Evolutionary conservation across 2,888 invertebrate genomes (phyloP), one percentile per base, ranked within the genome.

Genomic region (Tenthredo mesomela): DNA sequence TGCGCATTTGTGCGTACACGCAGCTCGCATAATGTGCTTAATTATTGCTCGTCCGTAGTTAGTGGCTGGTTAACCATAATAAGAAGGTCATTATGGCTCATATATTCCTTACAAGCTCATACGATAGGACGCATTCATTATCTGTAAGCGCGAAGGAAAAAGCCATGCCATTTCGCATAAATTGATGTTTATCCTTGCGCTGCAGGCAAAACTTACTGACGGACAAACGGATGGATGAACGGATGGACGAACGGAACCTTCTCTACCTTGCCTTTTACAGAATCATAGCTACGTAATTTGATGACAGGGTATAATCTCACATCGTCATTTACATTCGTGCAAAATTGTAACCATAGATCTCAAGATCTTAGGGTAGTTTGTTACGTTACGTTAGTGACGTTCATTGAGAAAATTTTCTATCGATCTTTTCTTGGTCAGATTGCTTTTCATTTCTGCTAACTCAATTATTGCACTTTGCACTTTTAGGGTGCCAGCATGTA

Each of bases 31-130:
- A 47, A 85, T 86, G 88, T 88, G 87, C 88, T 90, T 92, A 92
- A 92, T 92, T 92, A 92, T 93, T 92, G 89, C 90, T 88, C 89
- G 86, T 87, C 89, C 89, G 89, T 89, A 89, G 90, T 92, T 90
- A 90, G 91, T 90, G 89, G 89, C 90, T 91, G 91, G 90, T 92
- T 92, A 92, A 90, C 91, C 90, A 90, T 91, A 90, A 90, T 90
- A 90, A 91, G 91, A 92, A 91, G 90, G 90, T 92, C 90, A 91
- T 92, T 92, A 91, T 90, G 89, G 89, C 89, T 89, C 87, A 85
- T 78, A 85, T 84, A 85, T 85, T 89, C 89, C 89, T 90, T 89
- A 88, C 89, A 84, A 86, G 87, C 87, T 86, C 86, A 86, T 85
- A 86, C 86, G 89, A 90, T 90, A 88, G 88, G 86, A 82, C 67